These are phyloP conservation scores for Anguilla megastoma DNA, from an alignment of 2,797 vertebrate genomes.

Conservation along the genomic window DNA sequence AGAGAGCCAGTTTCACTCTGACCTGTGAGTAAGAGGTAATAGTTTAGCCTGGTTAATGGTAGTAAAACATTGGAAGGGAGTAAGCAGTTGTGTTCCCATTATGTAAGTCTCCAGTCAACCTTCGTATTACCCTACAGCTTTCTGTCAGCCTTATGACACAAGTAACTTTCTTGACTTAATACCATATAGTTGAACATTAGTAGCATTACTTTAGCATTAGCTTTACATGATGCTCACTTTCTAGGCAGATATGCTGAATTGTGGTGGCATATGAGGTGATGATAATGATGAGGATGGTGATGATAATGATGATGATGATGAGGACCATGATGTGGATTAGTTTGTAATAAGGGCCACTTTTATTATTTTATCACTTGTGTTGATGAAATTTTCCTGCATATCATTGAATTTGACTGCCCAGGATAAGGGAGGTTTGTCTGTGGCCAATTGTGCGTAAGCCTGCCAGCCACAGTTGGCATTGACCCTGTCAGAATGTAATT, in stretches of 20 bases:
- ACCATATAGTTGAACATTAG: not conserved
- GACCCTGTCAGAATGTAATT: not conserved
- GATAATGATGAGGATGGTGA: not conserved
- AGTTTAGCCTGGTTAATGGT: constrained; percentile 56
- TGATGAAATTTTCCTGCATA: not conserved
- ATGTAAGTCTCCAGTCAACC: not conserved
- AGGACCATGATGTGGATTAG: too few relatives aligned
- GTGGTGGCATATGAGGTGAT: not conserved
- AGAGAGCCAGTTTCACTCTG: constrained; percentile 12
- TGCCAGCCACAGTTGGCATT: not conserved
- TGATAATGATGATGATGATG: not conserved
- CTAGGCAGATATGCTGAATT: not conserved
- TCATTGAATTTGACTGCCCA: not conserved
- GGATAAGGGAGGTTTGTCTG: not conserved
- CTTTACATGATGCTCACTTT: not conserved
- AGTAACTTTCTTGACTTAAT: not conserved
- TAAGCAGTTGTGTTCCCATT: constrained; percentile 42
- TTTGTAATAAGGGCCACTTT: not conserved
- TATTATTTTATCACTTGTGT: not conserved
- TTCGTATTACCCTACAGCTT: not conserved
- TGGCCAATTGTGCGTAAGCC: not conserved
- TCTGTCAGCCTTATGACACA: not conserved
- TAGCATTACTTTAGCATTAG: not conserved
- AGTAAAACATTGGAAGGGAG: constrained; percentile 54
- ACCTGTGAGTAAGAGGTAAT: not conserved